Percentiles rank a stretch among this genome's conserved stretches.
Evolutionary conservation across 2,888 invertebrate genomes (phyloP).

Genomic region (Drosophila emarginata): DNA sequence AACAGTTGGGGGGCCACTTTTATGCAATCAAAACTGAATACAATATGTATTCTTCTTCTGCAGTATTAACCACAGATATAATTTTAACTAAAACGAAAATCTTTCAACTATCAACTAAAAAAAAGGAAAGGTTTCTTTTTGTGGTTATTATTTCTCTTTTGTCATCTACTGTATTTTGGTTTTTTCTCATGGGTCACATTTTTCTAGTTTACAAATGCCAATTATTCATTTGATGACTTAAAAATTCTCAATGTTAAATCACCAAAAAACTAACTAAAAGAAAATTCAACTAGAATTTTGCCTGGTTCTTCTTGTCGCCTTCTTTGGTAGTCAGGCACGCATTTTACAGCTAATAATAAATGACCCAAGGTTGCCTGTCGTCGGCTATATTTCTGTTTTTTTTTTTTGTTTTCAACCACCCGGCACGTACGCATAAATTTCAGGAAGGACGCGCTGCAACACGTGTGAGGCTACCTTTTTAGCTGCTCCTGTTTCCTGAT

Average conservation of each 20-base stretch:
- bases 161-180: neutral
- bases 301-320: conserved; percentile 4
- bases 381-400: conserved; percentile 47
- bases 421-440: conserved; percentile 73
- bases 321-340: conserved; percentile 42
- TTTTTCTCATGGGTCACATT: neutral
- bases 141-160: conserved; percentile 3
- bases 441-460: conserved; percentile 43
- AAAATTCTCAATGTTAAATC: neutral
- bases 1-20: conserved; percentile 12
- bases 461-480: conserved; percentile 41
- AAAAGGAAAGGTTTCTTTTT: neutral
- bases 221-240: conserved; percentile 43
- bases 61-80: neutral
- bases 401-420: neutral
- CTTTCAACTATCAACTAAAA: neutral
- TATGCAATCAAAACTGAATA: conserved; percentile 2
- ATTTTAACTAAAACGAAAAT: neutral
- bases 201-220: conserved; percentile 40
- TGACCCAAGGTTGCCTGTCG: conserved; percentile 66
- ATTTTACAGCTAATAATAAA: conserved; percentile 74
- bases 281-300: conserved; percentile 13
- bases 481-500: conserved; percentile 26
- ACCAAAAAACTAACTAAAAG: conserved; percentile 13
- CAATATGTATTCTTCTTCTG: neutral